Percentiles rank a stretch among this genome's conserved stretches.
phyloP scores from a whole-genome alignment of 2,797 vertebrate genomes.

The Enteromius viviparus region DNA sequence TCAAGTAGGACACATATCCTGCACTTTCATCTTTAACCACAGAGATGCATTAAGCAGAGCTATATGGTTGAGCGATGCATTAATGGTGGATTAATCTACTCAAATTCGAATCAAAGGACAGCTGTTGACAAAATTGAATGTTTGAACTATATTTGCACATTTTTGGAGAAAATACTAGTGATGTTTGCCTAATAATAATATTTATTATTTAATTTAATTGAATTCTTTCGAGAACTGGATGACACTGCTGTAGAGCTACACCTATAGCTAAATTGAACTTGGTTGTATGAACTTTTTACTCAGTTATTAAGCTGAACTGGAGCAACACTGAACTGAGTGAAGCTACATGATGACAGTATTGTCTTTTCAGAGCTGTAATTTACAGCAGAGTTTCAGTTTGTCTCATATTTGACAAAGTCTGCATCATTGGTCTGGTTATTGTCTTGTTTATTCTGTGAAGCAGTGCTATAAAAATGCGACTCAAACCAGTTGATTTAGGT shows the following conservation, averaged over 20 bases:
- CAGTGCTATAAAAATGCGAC: background rate
- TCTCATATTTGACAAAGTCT: background rate
- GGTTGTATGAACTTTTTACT: background rate
- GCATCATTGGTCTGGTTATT: background rate
- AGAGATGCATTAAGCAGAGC: background rate
- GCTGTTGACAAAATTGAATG: background rate
- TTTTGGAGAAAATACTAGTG: background rate
- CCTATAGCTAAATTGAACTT: background rate
- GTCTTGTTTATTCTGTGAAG: background rate
- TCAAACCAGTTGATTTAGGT: background rate
- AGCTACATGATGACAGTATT: background rate
- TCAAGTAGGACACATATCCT: background rate
- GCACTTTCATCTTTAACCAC: background rate
- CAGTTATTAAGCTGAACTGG: background rate
- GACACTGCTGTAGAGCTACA: background rate
- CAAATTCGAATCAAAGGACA: background rate
- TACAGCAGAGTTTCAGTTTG: background rate
- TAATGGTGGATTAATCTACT: background rate
- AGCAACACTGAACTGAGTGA: background rate
- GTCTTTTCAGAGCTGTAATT: background rate
- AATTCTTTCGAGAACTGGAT: background rate
- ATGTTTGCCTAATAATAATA: background rate
- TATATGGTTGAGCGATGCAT: background rate
- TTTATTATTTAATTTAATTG: background rate
- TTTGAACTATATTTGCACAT: background rate